Base-by-base conservation (phyloP, 2,888 invertebrate genomes). In the Gerris lacustris region DNA sequence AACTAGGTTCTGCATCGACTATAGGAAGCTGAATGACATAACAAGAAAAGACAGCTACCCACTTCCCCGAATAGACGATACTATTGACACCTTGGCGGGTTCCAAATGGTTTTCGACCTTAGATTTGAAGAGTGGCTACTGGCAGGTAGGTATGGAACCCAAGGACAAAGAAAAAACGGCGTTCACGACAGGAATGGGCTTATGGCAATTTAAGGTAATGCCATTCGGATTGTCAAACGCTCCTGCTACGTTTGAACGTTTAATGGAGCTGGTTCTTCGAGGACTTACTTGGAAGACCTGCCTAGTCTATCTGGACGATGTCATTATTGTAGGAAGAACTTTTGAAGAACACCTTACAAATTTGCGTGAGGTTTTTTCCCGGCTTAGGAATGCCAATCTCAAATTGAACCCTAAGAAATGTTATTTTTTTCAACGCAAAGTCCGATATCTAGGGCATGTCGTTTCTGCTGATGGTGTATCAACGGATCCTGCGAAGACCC, bases 401-500 rank as follows among this genome's bases (percentile, higher is more conserved):
- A 73, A 76, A 9, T 70, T 76, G 4, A 77, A 72, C 69, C 70
- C 71, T 0, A 71, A 75, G 45, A 70, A 70, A 45, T 70, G 70
- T 66, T 74, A 17, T 70, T 72, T 63, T 11, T 47, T 11, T 55
- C 55, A 55, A 15, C 55, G 70, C 6, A 67, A 74, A 66, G 72
- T 75, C 9, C 9, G 45, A 5, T 76, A 72, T 63, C 68, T 75
- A 11, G 76, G 76, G 0, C 74, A 74, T 66, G 7, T 74, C 2
- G 67, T 76, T 2, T 73, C 70, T 4, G 66, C 69, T 5, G 45
- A 71, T 5, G 77, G 76, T 1, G 72, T 76, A 5, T 45, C 68
- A 9, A 74, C 73, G 44, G 72, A 75, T 63, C 73, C 72, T n/a
- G 72, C 74, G 6, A 77, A 76, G 69, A 66, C 73, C 4, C 18